Evolutionary conservation across 2,797 vertebrate genomes (phyloP), one percentile per base, ranked within the genome.

Genomic region (Xerus rutilus): DNA sequence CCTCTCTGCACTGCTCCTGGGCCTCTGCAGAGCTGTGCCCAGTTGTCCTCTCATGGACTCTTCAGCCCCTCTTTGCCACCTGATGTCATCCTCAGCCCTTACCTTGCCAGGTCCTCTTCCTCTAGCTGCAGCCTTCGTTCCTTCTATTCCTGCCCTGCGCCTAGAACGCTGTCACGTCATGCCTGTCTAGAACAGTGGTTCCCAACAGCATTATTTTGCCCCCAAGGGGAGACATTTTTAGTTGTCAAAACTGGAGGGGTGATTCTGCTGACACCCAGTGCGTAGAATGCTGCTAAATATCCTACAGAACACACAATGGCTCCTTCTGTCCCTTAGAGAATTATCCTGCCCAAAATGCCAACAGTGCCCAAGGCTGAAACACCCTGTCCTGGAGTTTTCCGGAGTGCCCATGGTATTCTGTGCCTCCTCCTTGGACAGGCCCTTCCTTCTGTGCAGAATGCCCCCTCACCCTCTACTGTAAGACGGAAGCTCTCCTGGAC

Each of bases 241-340:
- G 1, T 77, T 72, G 28, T 76, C 17, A 52, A 12, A 94, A 23
- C 23, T 30, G 7, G 64, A 70, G 7, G 9, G 30, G 21, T 20
- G 8, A 23, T 47, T 45, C 65, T 70, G 11, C 35, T 82, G 28
- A 15, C 25, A 39, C 74, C 62, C 76, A 10, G 20, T 45, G 43
- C 15, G 45, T 25, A 79, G 81, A 88, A 69, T 72, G 45, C 72
- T 62, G 35, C 28, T 88, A 35, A 90, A 6, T 47, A 49, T 15
- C 6, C 28, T 9, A 11, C 17, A 5, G 6, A 43, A 2, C 18
- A 32, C 35, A 59, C 5, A 21, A 70, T 2, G 3, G 7, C 18
- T 59, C 35, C 30, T 5, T 11, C 49, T 30, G 3, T 20, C 11
- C 14, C 21, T 3, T 6, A 32, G 28, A 82, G 69, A 83, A 67